Base-by-base conservation (phyloP, 2,888 invertebrate genomes). In the Sialis fuliginosa region DNA sequence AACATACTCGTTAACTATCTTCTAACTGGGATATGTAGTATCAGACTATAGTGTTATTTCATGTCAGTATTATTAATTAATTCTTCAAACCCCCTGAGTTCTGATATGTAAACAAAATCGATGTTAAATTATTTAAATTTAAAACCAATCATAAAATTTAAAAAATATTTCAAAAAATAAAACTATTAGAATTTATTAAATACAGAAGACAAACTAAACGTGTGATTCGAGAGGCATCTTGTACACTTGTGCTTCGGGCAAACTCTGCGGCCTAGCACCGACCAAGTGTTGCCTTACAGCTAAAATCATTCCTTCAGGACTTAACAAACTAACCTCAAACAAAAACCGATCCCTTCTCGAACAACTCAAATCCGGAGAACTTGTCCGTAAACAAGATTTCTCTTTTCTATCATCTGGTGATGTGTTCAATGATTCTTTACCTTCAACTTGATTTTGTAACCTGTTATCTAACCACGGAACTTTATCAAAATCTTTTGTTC, bases 401-500 rank as follows among this genome's bases (percentile, higher is more conserved):
- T 71, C 71, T 51, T 71, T 67, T 52, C 60, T 55, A 44, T 60
- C 62, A 48, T 62, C 60, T 30, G 56, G 54, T n/a, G 35, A 33
- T 13, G 22, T 31, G 37, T 42, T 48, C 44, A 13, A 46, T 45
- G 40, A 33, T 37, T 46, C 33, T 49, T 54, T 48, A 22, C 58
- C 57, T 45, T 64, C 65, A 32, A 62, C 60, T 51, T 70, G 69
- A n/a, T 67, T 62, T 52, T 71, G 68, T 44, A 67, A 54, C 50
- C 71, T 66, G 52, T 71, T 72, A 51, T 74, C 72, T 47, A 70
- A 56, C 71, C 72, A 73, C 41, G 71, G 70, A 13, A 77, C 67
- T 52, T 78, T 76, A 54, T 79, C 79, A 13, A 78, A 84, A 66
- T 91, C 91, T 65, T 88, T 87, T n/a, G 87, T 86, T 47, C 92